phyloP scores from a whole-genome alignment of 2,888 invertebrate genomes.

The Xestia xanthographa region DNA sequence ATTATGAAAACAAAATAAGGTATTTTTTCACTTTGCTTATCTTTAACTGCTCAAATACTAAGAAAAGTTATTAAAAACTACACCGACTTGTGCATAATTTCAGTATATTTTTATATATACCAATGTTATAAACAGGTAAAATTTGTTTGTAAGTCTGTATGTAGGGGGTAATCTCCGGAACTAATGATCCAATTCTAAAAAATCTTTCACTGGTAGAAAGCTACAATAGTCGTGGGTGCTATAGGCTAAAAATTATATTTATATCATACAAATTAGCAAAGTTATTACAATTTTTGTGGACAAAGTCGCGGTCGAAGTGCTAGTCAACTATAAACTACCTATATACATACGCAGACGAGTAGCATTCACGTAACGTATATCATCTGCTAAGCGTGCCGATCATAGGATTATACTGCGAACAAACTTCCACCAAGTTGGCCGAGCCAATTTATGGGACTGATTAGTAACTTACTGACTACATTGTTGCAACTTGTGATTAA shows the following conservation, averaged over 20 bases:
- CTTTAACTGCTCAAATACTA: background rate
- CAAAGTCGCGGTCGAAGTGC: no score
- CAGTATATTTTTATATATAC: no score
- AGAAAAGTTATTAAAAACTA: background rate
- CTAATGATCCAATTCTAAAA: no score
- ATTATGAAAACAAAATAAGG: background rate
- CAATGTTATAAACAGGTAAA: no score
- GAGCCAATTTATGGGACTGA: slow-evolving; percentile 28
- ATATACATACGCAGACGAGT: slow-evolving; percentile 12
- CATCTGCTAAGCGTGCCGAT: slow-evolving; percentile 42
- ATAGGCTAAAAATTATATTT: no score
- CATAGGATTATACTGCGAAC: slow-evolving; percentile 48
- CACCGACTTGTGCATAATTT: no score
- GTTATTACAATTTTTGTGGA: no score
- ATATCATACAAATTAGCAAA: no score
- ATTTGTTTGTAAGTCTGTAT: no score
- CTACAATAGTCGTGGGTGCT: no score
- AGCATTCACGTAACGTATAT: slow-evolving; percentile 31
- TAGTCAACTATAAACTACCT: background rate
- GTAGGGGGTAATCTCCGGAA: no score
- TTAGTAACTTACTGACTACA: slow-evolving; percentile 24
- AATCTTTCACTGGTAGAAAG: no score
- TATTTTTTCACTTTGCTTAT: background rate
- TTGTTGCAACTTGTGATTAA: slow-evolving; percentile 29
- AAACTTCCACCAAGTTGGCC: slow-evolving; percentile 45